phyloP scores from a whole-genome alignment of 2,888 invertebrate genomes.

The Helicoverpa assulta region DNA sequence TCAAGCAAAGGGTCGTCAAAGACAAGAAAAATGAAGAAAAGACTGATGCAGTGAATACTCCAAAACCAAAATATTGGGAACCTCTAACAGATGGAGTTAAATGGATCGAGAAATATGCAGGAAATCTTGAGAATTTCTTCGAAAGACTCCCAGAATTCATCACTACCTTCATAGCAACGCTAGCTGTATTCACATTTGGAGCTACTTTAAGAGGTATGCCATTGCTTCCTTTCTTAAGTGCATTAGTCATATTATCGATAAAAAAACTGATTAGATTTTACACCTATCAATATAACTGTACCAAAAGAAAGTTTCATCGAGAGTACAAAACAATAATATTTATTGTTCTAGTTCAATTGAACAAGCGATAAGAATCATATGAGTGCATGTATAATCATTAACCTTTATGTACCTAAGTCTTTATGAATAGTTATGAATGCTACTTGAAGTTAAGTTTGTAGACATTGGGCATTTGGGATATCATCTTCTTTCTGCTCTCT shows the following conservation, averaged over 20 bases:
- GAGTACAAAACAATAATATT: background rate
- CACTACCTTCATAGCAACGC: slow-evolving; percentile 88
- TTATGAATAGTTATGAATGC: too few species aligned
- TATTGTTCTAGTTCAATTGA: background rate
- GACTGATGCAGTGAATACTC: slow-evolving; percentile 28
- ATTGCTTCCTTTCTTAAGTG: background rate
- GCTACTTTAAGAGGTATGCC: slow-evolving; percentile 91
- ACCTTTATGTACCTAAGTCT: background rate
- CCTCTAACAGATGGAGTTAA: slow-evolving; percentile 90
- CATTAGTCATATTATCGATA: background rate
- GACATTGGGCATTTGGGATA: too few species aligned
- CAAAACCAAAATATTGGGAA: slow-evolving; percentile 81
- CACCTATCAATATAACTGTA: background rate
- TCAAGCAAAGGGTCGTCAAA: slow-evolving; percentile 62
- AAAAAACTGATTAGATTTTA: background rate
- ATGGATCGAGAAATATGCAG: slow-evolving; percentile 91
- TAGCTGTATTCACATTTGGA: slow-evolving; percentile 91
- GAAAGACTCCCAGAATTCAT: slow-evolving; percentile 89
- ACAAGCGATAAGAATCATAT: background rate
- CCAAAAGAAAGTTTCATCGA: background rate
- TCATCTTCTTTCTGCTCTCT: too few species aligned
- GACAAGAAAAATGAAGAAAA: slow-evolving; percentile 35
- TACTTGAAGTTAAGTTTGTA: too few species aligned
- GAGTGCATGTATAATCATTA: background rate
- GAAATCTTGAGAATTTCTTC: slow-evolving; percentile 89